These are phyloP conservation scores for Dryobates pubescens DNA, from an alignment of 2,797 vertebrate species.

Conservation along the genomic window DNA sequence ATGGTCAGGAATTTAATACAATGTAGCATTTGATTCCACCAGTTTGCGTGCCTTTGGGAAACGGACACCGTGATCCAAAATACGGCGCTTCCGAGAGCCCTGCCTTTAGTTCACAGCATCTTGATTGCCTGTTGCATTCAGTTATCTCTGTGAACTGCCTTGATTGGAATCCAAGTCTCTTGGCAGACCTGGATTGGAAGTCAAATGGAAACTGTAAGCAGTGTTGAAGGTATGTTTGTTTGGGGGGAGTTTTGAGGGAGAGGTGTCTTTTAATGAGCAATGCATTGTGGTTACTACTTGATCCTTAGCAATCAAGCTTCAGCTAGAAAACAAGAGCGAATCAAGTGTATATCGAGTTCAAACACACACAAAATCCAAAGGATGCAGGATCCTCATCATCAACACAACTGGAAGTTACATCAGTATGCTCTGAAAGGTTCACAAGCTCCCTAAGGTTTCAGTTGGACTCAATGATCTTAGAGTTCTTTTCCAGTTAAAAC, in stretches of 20 bases:
- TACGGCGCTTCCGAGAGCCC: slow-evolving; percentile 40
- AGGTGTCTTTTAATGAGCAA: neutral
- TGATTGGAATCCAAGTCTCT: slow-evolving; percentile 31
- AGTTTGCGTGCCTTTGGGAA: slow-evolving; percentile 68
- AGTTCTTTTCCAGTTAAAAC: too few species aligned
- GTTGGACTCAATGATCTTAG: too few species aligned
- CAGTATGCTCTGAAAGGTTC: neutral
- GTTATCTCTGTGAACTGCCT: slow-evolving; percentile 31
- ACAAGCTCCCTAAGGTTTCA: neutral
- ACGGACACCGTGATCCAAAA: slow-evolving; percentile 51
- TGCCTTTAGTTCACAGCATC: slow-evolving; percentile 34
- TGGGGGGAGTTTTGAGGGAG: neutral
- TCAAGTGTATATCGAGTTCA: slow-evolving; percentile 31
- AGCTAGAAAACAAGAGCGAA: slow-evolving; percentile 51
- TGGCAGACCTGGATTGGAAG: slow-evolving; percentile 3
- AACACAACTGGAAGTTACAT: neutral
- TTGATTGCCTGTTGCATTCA: slow-evolving; percentile 57
- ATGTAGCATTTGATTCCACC: slow-evolving; percentile 72
- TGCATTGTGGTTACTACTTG: slow-evolving; percentile 6
- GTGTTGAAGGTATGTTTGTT: neutral
- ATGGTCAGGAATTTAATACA: slow-evolving; percentile 74
- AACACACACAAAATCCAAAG: neutral
- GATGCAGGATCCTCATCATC: neutral
- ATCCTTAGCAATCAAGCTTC: slow-evolving; percentile 33
- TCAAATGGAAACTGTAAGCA: slow-evolving; percentile 2